phyloP scores from a whole-genome alignment of 2,797 vertebrate genomes.

The Dipus sagitta region DNA sequence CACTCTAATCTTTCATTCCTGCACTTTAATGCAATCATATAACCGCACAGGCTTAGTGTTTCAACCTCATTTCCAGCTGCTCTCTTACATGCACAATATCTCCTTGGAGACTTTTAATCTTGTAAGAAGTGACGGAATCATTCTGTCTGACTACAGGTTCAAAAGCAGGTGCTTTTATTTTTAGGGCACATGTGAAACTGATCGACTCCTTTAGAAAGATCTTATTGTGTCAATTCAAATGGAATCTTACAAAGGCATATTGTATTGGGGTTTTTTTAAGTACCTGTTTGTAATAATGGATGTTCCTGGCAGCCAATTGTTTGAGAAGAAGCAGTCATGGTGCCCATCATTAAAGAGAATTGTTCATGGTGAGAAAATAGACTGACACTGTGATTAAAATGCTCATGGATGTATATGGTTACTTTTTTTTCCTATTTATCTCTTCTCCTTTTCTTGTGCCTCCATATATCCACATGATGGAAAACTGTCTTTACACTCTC shows the following conservation, averaged over 20 bases:
- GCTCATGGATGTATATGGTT: neutral
- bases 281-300: constrained; percentile 41
- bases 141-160: neutral
- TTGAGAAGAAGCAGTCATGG: constrained; percentile 31
- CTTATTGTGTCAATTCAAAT: neutral
- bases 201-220: constrained; percentile 61
- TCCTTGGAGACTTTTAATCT: constrained; percentile 74
- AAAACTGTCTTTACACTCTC: constrained; percentile 53
- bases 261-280: constrained; percentile 5
- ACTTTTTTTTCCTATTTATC: neutral
- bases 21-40: constrained; percentile 75
- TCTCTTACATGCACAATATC: neutral
- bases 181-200: neutral
- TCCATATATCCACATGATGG: constrained; percentile 13
- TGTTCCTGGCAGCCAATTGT: neutral
- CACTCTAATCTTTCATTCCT: constrained; percentile 73
- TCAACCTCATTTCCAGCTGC: constrained; percentile 74
- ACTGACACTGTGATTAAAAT: constrained; percentile 44
- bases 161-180: constrained; percentile 58
- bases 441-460: constrained; percentile 28
- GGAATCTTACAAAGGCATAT: constrained; percentile 9
- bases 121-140: constrained; percentile 30
- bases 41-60: constrained; percentile 75
- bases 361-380: constrained; percentile 35
- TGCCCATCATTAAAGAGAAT: constrained; percentile 1